Percentiles rank a stretch among this genome's conserved stretches.
phyloP scores from a whole-genome alignment of 2,888 invertebrate species.

The Cantharis lateralis region DNA sequence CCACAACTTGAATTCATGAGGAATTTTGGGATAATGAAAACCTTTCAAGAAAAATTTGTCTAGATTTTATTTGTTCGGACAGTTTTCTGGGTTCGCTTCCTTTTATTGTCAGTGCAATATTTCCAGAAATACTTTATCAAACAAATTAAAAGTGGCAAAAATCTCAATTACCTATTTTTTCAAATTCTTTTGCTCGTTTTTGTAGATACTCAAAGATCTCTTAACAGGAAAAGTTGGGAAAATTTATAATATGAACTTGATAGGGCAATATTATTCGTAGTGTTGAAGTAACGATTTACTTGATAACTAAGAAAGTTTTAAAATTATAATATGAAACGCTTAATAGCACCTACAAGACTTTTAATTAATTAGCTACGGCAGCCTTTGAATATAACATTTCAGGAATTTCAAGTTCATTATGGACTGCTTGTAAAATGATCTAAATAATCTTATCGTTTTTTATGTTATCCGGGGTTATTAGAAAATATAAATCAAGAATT shows the following conservation, averaged over 20 bases:
- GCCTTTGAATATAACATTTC: background rate
- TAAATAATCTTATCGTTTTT: background rate
- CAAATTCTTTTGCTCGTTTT: background rate
- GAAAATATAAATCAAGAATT: no score
- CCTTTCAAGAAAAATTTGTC: background rate
- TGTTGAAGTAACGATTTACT: background rate
- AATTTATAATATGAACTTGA: background rate
- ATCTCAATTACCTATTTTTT: background rate
- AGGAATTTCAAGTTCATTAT: background rate
- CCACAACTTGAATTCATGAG: background rate
- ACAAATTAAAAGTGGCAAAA: background rate
- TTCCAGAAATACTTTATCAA: background rate
- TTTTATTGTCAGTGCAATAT: background rate
- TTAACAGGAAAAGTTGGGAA: background rate
- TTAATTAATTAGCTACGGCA: background rate
- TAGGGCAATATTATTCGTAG: background rate
- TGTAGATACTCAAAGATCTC: background rate
- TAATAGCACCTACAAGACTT: background rate
- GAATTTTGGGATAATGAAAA: background rate
- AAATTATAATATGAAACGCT: background rate
- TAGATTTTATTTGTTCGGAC: background rate
- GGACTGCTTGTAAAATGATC: background rate
- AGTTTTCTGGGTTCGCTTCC: background rate
- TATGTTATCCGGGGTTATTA: background rate
- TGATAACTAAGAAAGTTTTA: background rate